These are phyloP conservation scores for Ahaetulla prasina DNA, from an alignment of 2,113 vertebrate genomes.

Conservation along the genomic window DNA sequence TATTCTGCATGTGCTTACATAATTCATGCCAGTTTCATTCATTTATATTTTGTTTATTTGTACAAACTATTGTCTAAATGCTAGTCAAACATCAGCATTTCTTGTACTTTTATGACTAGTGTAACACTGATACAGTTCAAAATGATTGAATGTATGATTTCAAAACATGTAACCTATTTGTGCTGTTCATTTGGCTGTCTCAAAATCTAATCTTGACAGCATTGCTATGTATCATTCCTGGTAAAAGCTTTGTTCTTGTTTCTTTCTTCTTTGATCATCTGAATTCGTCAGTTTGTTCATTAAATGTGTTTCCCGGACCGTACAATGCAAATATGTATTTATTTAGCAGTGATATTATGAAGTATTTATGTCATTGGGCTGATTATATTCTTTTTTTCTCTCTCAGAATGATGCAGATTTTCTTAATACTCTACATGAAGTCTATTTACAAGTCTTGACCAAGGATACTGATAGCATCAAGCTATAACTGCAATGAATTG, in stretches of 20 bases:
- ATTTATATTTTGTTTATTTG: neutral
- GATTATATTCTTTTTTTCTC: conserved; percentile 19
- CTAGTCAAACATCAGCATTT: neutral
- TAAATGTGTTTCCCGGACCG: neutral
- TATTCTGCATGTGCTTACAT: neutral
- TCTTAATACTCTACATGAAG: conserved; percentile 87
- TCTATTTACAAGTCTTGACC: conserved; percentile 86
- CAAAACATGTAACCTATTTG: neutral
- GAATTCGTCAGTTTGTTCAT: neutral
- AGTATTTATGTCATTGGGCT: conserved; percentile 9
- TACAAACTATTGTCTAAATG: neutral
- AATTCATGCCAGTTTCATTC: neutral
- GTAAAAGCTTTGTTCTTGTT: neutral
- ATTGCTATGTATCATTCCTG: neutral
- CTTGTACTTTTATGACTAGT: neutral
- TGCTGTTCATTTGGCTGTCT: neutral
- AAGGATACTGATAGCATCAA: conserved; percentile 84
- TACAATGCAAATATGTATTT: neutral
- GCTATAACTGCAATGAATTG: conserved; percentile 70
- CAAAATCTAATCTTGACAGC: neutral
- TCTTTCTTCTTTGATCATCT: neutral
- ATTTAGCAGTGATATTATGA: neutral
- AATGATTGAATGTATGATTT: neutral
- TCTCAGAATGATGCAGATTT: conserved; percentile 88
- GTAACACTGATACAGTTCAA: neutral